These are phyloP conservation scores for Rhinoraja longicauda DNA, from an alignment of 2,797 vertebrate species.

Conservation along the genomic window DNA sequence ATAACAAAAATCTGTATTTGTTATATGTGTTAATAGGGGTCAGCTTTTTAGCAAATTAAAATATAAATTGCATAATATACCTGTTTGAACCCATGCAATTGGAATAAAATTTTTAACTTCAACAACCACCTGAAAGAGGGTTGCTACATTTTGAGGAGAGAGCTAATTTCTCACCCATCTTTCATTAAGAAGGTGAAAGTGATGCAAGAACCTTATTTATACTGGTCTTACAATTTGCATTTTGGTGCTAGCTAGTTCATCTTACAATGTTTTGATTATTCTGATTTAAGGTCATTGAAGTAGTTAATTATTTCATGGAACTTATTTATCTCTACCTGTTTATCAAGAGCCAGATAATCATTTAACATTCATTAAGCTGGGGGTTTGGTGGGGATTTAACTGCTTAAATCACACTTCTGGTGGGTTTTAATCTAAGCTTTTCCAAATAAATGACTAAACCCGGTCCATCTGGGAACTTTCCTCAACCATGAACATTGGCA, in stretches of 20 bases:
- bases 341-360: neutral
- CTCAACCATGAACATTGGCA: neutral
- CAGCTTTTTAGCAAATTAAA: neutral
- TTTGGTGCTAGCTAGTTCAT: neutral
- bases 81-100: neutral
- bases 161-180: neutral
- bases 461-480: neutral
- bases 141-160: too few species aligned
- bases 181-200: neutral
- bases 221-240: neutral
- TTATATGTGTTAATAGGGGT: neutral
- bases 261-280: neutral
- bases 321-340: neutral
- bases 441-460: neutral
- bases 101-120: neutral
- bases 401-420: neutral
- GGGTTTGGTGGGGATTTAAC: neutral
- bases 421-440: neutral
- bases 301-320: neutral
- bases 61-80: neutral
- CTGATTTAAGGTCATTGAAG: neutral
- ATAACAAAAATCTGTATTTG: neutral
- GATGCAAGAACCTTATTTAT: neutral
- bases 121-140: neutral
- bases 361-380: neutral